Conservation (phyloP, 2,113 vertebrate genomes). For the Chauna torquata region DNA sequence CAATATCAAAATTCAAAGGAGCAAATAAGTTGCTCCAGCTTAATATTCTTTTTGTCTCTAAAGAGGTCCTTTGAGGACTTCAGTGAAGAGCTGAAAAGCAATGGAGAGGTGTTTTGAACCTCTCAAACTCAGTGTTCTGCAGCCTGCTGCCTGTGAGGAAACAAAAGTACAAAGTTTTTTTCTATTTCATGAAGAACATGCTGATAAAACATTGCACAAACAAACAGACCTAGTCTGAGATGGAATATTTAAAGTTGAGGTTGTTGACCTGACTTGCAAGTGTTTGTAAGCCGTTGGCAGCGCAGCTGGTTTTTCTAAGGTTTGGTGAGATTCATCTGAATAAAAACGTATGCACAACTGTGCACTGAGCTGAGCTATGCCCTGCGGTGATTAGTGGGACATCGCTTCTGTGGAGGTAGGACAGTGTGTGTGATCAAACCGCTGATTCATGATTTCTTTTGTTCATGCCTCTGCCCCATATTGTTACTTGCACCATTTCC, state of each 20-base stretch:
- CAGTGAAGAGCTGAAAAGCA: not conserved
- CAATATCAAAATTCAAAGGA: not conserved
- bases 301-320: not conserved
- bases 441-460: not conserved
- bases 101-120: not conserved
- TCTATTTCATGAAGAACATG: not conserved
- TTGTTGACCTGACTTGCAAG: not conserved
- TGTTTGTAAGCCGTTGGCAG: not conserved
- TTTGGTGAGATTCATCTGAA: not conserved
- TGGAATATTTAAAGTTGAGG: not conserved
- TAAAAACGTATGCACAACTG: not conserved
- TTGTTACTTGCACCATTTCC: not conserved
- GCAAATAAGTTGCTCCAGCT: not conserved
- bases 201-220: not conserved
- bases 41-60: constrained; percentile 35
- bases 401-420: not conserved
- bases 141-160: not conserved
- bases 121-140: not conserved
- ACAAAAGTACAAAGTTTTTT: not conserved
- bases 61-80: not conserved
- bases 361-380: not conserved
- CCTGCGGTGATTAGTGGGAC: not conserved
- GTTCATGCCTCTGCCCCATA: not conserved
- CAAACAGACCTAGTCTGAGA: not conserved
- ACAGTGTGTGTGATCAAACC: constrained; percentile 9